Base-by-base conservation (phyloP, 1,140 invertebrate genomes). In the Calycopis cecrops region DNA sequence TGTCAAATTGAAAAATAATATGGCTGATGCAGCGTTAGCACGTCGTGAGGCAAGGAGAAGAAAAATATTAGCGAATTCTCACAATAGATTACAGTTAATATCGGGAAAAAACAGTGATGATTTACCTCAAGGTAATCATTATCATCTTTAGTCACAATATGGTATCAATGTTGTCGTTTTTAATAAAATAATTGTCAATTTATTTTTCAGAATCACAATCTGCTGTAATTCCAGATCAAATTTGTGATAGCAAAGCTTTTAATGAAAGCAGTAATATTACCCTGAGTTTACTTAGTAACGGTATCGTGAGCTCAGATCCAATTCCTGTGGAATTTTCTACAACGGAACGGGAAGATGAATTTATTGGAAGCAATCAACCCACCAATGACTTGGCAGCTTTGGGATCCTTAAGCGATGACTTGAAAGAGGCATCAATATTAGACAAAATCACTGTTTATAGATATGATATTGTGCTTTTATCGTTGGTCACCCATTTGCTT, bases 1-100 rank as follows among this genome's bases (percentile, higher is more conserved):
- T n/a, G n/a, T n/a, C n/a, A 35, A 52, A 28, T 57, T 58, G 64
- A 65, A 61, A 59, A 58, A n/a, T 55, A 85, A 76, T 57, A 90
- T 91, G 89, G 88, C 88, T 77, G 90, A 89, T 73, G 73, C 76
- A 71, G 80, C 72, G 47, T 74, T 82, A 58, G 86, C 85, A 48
- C 89, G 82, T 67, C 88, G 90, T 59, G 89, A 91, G 71, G 89
- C 90, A 52, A 78, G 91, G 57, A 87, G 88, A 63, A 87, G 76
- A 61, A 88, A 80, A 86, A 91, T 91, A 69, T 87, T 91, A 59
- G 88, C 90, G 79, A 91, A 91, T 82, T 89, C 90, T 37, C 88
- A 89, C 55, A 89, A 82, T 70, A 87, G 90, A 67, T 73, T 91
- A 18, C 82, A 88, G 67, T 82, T 80, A 71, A 91, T 91, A 71